Evolutionary conservation across 2,113 vertebrate genomes (phyloP), one percentile per base, ranked within the genome.

Genomic region (Sakesphorus luctuosus): DNA sequence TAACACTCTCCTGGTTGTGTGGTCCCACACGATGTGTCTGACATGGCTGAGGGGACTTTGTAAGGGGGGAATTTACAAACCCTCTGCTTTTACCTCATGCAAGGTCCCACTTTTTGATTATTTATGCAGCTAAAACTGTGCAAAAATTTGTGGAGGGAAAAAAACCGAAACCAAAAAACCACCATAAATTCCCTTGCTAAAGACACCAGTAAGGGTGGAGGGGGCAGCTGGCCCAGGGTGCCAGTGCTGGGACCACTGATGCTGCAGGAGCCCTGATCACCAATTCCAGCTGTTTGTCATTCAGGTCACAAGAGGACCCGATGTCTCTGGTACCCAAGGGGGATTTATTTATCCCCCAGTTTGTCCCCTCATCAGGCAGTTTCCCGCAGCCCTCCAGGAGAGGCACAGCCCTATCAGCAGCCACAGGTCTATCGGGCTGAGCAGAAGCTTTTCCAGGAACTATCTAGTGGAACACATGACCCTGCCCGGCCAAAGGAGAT

Each of bases 381-480:
- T 87, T 77, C 72, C 87, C 1, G 1, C 78, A 73, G 49, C 50
- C 21, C 74, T 74, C 18, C 1, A 23, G 83, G 43, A 38, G 16
- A 10, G 56, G 68, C 29, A 10, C 46, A 75, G 86, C 36, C 58
- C 95, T 97, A 98, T 98, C 95, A 47, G 82, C 76, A 69, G 74
- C 18, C 55, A 2, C 52, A 19, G 94, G 94, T 80, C 96, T 98
- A 98, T 98, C 97, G 0, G 91, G 67, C 63, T 31, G 69, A 77
- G 38, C 96, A 97, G 97, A 90, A 96, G 96, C 94, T 97, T 93
- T 95, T 38, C 86, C 80, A 94, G 95, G 97, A 97, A 96, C 95
- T 88, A 67, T 97, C 96, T 46, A 76, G 81, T 49, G 71, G 28
- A 78, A 79, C 96, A 94, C 66, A 87, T 89, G 95, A 96, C 56